Conservation (phyloP, 2,888 invertebrate genomes). For the Troilus luridus region DNA sequence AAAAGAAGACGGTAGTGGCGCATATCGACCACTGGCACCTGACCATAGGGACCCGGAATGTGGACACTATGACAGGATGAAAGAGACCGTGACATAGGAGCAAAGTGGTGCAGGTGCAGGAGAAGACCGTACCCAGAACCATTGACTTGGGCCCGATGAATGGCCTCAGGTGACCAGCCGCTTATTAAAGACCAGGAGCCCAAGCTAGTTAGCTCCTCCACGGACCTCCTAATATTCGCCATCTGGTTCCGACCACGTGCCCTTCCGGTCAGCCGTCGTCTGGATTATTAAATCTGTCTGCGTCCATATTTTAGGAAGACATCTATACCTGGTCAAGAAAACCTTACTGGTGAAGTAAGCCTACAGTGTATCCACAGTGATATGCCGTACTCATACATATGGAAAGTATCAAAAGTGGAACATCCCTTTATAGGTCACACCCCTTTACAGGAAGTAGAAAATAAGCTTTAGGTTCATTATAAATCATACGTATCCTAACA, state of each 20-base stretch:
- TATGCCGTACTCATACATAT: too few relatives aligned
- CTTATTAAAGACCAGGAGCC: slow-evolving; percentile 34
- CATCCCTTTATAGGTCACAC: too few relatives aligned
- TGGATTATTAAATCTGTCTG: neutral
- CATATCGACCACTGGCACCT: neutral
- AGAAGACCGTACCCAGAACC: neutral
- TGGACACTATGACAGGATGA: slow-evolving; percentile 22
- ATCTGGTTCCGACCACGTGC: slow-evolving; percentile 55
- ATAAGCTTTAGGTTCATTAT: too few relatives aligned
- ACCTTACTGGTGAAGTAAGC: too few relatives aligned
- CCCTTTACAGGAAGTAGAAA: too few relatives aligned
- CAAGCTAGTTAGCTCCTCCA: slow-evolving; percentile 23
- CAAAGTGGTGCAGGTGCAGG: slow-evolving; percentile 41
- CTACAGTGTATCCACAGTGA: too few relatives aligned
- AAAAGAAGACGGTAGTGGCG: neutral
- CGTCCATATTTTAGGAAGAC: neutral
- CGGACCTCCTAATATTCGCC: slow-evolving; percentile 10
- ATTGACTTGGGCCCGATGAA: slow-evolving; percentile 12
- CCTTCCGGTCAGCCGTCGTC: slow-evolving; percentile 55
- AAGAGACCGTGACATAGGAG: slow-evolving; percentile 37
- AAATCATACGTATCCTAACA: too few relatives aligned
- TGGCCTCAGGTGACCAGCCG: slow-evolving; percentile 33
- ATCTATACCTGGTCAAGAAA: too few relatives aligned
- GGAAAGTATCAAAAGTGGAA: too few relatives aligned
- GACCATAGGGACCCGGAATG: slow-evolving; percentile 25